phyloP scores from a whole-genome alignment of 1,140 invertebrate genomes.

The Aphaenogaster ashmeadi region DNA sequence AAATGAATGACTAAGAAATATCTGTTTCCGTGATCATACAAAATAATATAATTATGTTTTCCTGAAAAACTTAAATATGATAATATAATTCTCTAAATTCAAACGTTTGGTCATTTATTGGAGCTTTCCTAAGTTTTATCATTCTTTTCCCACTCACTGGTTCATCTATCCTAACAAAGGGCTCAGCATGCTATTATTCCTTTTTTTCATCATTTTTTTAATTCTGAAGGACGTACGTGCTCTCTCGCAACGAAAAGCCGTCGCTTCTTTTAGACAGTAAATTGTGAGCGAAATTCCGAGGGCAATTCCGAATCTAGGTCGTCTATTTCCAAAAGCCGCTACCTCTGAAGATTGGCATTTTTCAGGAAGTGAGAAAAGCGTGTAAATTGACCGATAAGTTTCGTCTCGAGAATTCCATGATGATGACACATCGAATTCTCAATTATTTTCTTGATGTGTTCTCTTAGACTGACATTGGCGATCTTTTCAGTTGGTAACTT shows the following conservation, averaged over 20 bases:
- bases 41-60: not conserved
- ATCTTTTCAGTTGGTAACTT: not conserved
- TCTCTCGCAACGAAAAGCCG: conserved; percentile 37
- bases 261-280: conserved; percentile 48
- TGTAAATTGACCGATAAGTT: conserved; percentile 37
- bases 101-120: not conserved
- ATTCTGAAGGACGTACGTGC: conserved; percentile 8
- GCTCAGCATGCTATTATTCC: not conserved
- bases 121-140: conserved; percentile 6
- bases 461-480: not conserved
- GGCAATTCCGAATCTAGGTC: conserved; percentile 41
- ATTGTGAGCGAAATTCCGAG: conserved; percentile 52
- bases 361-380: conserved; percentile 26
- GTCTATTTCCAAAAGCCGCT: conserved; percentile 42
- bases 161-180: conserved; percentile 21
- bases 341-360: conserved; percentile 36
- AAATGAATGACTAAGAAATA: not conserved
- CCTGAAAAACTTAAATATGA: not conserved
- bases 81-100: not conserved
- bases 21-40: not conserved
- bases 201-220: conserved; percentile 30
- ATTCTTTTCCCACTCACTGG: not conserved
- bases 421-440: conserved; percentile 30
- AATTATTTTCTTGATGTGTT: conserved; percentile 31
- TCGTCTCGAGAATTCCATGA: not conserved